These are phyloP conservation scores for Dicaeum eximium DNA, from an alignment of 2,113 vertebrate genomes.

Conservation along the genomic window DNA sequence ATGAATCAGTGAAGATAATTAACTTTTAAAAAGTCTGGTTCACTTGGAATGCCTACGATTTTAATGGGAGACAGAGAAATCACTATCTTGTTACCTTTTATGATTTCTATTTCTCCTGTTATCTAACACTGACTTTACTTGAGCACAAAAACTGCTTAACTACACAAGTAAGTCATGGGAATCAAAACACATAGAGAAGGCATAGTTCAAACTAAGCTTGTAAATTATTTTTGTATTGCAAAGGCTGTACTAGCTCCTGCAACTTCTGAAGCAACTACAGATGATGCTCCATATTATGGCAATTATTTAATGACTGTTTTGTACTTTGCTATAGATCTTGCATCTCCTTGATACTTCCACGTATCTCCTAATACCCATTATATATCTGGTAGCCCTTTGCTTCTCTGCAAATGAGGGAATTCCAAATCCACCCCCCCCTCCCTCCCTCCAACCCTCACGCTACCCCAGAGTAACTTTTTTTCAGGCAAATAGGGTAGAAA, in stretches of 20 bases:
- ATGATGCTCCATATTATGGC: not conserved
- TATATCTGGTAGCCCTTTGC: not conserved
- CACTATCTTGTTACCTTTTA: not conserved
- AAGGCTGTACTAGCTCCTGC: not conserved
- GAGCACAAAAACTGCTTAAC: not conserved
- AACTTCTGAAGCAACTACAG: not conserved
- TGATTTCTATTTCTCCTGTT: not conserved
- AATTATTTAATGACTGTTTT: not conserved
- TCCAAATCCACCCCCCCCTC: not conserved
- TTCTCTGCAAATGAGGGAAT: not conserved
- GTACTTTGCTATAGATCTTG: not conserved
- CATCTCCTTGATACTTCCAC: not conserved
- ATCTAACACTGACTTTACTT: not conserved
- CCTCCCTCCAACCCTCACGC: rapidly evolving
- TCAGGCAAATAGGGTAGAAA: not conserved
- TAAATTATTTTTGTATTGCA: not conserved
- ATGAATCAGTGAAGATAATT: not conserved
- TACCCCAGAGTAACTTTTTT: not conserved
- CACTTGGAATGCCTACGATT: not conserved
- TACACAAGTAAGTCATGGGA: not conserved
- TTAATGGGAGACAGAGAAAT: not conserved
- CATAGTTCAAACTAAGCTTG: not conserved
- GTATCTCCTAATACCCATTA: not conserved
- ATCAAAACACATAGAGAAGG: not conserved
- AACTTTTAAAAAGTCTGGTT: not conserved